Evolutionary conservation across 2,113 vertebrate species (phyloP).

Genomic region (Austrofundulus limnaeus): DNA sequence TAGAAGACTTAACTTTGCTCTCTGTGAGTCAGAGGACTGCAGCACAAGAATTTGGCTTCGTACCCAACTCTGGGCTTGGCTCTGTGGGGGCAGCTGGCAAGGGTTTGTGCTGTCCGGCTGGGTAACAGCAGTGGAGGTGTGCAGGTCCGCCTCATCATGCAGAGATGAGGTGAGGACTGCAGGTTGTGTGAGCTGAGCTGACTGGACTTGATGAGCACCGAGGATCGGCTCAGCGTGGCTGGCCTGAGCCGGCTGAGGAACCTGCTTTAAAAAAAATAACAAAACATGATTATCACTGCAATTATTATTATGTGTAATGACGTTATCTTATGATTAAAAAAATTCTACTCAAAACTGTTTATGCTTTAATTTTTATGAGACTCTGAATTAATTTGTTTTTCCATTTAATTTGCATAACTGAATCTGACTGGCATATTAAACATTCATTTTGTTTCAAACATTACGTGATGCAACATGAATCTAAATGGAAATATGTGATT

Average conservation of each 20-base stretch:
- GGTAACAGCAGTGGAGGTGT: slow-evolving; percentile 20
- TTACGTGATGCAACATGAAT: not conserved
- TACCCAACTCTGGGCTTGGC: slow-evolving; percentile 45
- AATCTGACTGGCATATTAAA: slow-evolving; percentile 6
- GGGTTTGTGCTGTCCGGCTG: slow-evolving; percentile 52
- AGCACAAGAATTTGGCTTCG: slow-evolving; percentile 69
- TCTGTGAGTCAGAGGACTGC: slow-evolving; percentile 75
- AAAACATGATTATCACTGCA: not conserved
- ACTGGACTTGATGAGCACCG: slow-evolving; percentile 30
- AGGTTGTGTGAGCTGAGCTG: slow-evolving; percentile 45
- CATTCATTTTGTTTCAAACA: not conserved
- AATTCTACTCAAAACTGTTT: not conserved
- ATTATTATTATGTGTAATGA: not conserved
- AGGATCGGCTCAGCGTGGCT: slow-evolving; percentile 39
- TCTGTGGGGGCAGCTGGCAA: slow-evolving; percentile 52
- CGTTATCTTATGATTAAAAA: not conserved
- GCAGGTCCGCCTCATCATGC: slow-evolving; percentile 47
- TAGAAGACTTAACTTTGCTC: slow-evolving; percentile 50
- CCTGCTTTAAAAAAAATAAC: slow-evolving; percentile 26
- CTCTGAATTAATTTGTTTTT: not conserved
- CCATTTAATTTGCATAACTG: not conserved
- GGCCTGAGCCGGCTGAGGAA: slow-evolving; percentile 32
- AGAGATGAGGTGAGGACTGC: slow-evolving; percentile 47
- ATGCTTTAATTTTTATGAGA: not conserved
- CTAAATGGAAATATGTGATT: not conserved